A percentile compares a stretch with the other conserved stretches of the same genome.
phyloP scores from a whole-genome alignment of 2,797 vertebrate genomes.

The Loris lydekkerianus region DNA sequence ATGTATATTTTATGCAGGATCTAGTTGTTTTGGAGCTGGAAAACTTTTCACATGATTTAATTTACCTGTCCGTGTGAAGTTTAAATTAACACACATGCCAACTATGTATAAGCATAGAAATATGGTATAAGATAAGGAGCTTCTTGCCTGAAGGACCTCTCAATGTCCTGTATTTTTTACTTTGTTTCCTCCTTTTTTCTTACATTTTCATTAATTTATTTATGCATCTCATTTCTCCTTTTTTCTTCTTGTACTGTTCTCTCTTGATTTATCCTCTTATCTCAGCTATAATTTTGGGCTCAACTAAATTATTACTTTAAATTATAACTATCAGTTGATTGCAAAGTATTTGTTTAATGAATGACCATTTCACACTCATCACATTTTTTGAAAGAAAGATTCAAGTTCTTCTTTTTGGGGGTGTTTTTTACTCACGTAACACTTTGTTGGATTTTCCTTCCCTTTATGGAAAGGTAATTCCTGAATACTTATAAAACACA shows the following conservation, averaged over 20 bases:
- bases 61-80: background rate
- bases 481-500: background rate
- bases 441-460: background rate
- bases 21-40: background rate
- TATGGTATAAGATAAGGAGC: background rate
- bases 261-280: background rate
- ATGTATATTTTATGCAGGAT: background rate
- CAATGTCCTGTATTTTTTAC: background rate
- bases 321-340: background rate
- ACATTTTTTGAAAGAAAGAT: conserved; percentile 48
- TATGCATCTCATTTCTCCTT: background rate
- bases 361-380: background rate
- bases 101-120: too few relatives aligned
- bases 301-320: background rate
- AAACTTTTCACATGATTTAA: background rate
- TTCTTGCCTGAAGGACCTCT: background rate
- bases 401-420: background rate
- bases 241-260: background rate
- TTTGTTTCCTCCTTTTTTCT: background rate
- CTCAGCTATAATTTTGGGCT: background rate
- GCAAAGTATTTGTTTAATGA: background rate
- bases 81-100: background rate
- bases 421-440: background rate
- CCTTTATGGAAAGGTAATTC: background rate
- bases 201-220: background rate